Conservation (phyloP, 64 coral and sea anemone genomes). For the Montipora sp. region DNA sequence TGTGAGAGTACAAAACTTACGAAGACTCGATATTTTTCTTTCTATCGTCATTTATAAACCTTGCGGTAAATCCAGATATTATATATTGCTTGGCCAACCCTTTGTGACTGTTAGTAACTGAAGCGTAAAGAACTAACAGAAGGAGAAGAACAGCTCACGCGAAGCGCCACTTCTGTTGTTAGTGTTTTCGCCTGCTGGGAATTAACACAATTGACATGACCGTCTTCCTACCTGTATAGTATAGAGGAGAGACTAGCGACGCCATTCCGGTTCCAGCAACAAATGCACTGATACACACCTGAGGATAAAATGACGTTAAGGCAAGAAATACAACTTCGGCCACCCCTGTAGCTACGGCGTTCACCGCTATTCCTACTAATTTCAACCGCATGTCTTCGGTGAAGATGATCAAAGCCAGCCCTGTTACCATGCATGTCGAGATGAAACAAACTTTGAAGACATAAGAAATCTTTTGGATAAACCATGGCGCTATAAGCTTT, state of each 20-base stretch:
- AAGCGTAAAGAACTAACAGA: too few relatives aligned
- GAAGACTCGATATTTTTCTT: too few relatives aligned
- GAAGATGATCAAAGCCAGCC: constrained; percentile 59
- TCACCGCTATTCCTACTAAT: constrained; percentile 70
- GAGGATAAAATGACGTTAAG: constrained; percentile 83
- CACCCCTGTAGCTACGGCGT: constrained; percentile 78
- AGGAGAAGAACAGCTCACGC: neutral
- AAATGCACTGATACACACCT: constrained; percentile 88
- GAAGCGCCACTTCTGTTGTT: neutral
- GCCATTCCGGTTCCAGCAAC: constrained; percentile 85
- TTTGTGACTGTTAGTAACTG: too few relatives aligned
- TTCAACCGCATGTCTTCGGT: constrained; percentile 47
- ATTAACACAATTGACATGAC: neutral
- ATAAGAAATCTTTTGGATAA: constrained; percentile 79
- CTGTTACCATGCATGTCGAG: constrained; percentile 58
- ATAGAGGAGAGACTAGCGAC: constrained; percentile 69
- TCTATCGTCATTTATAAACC: too few relatives aligned
- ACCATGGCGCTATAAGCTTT: constrained; percentile 80
- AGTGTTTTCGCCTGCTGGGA: neutral
- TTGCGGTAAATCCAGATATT: too few relatives aligned
- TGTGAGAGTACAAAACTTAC: too few relatives aligned
- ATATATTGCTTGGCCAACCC: too few relatives aligned
- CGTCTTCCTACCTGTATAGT: constrained; percentile 77
- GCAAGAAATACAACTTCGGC: constrained; percentile 60
- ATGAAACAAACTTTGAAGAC: constrained; percentile 60